Conservation (phyloP, 2,113 vertebrate genomes). For the Callipepla californica region DNA sequence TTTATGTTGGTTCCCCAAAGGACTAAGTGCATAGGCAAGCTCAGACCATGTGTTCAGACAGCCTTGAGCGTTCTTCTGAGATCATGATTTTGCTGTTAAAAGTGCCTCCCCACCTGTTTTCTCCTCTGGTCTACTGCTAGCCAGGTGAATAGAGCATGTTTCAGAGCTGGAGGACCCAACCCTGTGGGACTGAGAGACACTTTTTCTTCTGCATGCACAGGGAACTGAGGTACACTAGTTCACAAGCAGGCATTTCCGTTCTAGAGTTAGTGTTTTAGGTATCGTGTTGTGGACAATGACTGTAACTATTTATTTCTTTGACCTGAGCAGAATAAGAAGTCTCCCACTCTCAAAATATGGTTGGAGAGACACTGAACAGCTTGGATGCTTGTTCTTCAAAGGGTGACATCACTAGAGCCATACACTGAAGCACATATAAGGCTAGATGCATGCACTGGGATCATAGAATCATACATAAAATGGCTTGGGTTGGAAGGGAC, state of each 20-base stretch:
- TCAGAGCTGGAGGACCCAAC: not conserved
- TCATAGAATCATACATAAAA: not conserved
- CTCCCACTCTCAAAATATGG: not conserved
- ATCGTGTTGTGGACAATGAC: not conserved
- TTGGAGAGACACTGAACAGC: not conserved
- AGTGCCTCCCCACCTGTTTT: not conserved
- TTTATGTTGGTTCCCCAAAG: not conserved
- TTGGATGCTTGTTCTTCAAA: not conserved
- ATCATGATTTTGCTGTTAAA: not conserved
- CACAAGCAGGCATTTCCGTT: not conserved
- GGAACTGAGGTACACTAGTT: not conserved
- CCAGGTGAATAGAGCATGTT: not conserved
- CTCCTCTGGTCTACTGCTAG: accelerated
- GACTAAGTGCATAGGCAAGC: not conserved
- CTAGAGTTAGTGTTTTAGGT: not conserved
- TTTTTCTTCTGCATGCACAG: not conserved
- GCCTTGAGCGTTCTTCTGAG: not conserved
- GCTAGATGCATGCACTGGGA: not conserved
- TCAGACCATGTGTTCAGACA: not conserved
- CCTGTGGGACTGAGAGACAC: not conserved
- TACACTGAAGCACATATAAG: not conserved
- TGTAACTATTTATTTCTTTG: not conserved
- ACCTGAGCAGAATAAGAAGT: not conserved
- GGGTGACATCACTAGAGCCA: not conserved
- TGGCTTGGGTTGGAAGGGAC: not conserved